A percentile compares a stretch with the other conserved stretches of the same genome.
These are phyloP conservation scores for Melinopterus prodromus DNA, from an alignment of 2,888 invertebrate genomes.

Conservation along the genomic window DNA sequence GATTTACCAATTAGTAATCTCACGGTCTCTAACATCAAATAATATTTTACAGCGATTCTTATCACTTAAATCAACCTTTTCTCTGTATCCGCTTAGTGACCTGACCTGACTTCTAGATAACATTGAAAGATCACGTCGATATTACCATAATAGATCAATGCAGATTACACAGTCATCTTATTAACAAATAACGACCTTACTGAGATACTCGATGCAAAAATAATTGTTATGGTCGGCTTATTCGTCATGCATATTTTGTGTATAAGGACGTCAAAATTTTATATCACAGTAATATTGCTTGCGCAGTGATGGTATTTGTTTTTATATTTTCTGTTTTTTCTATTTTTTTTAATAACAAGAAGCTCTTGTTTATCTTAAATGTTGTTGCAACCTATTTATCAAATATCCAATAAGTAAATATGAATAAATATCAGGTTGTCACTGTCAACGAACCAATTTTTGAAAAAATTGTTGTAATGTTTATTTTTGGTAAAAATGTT, in stretches of 20 bases:
- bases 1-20: background rate
- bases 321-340: too few relatives aligned
- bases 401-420: too few relatives aligned
- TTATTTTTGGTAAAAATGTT: too few relatives aligned
- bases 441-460: too few relatives aligned
- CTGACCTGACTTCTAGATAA: background rate
- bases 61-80: background rate
- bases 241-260: too few relatives aligned
- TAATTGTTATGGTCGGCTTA: background rate
- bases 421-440: too few relatives aligned
- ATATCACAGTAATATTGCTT: background rate
- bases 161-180: background rate
- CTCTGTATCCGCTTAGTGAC: background rate
- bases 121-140: background rate
- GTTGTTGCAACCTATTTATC: too few relatives aligned
- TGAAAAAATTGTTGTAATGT: too few relatives aligned
- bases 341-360: too few relatives aligned
- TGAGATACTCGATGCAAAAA: background rate
- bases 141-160: conserved; percentile 4
- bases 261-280: background rate
- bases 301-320: too few relatives aligned
- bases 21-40: background rate
- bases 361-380: too few relatives aligned
- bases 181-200: background rate
- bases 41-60: background rate